Percentiles rank a stretch among this genome's conserved stretches.
Evolutionary conservation across 2,797 vertebrate species (phyloP).

Genomic region (Orientallactaga sibirica): DNA sequence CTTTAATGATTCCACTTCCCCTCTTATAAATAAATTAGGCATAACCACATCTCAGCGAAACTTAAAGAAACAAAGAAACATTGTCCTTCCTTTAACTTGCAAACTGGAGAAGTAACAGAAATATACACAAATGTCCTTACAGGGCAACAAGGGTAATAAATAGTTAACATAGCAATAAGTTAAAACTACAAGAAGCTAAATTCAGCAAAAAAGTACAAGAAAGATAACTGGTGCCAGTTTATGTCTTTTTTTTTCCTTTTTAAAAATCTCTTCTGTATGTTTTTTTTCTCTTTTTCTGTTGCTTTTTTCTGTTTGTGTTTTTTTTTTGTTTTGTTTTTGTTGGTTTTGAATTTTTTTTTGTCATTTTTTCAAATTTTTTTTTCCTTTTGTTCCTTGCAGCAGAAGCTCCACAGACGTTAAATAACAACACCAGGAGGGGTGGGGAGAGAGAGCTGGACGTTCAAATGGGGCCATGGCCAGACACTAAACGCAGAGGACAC

Average conservation of each 20-base stretch:
- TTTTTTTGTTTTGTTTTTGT: conserved; percentile 83
- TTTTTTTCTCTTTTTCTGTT: conserved; percentile 75
- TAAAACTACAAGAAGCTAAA: conserved; percentile 98
- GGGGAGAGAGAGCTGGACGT: conserved; percentile 86
- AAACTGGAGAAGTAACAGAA: conserved; percentile 98
- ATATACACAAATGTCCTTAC: conserved; percentile 98
- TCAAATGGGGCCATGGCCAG: conserved; percentile 86
- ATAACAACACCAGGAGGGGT: conserved; percentile 94
- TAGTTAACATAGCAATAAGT: conserved; percentile 99
- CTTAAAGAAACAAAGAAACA: conserved; percentile 89
- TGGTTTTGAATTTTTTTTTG: conserved; percentile 80
- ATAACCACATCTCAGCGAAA: conserved; percentile 96
- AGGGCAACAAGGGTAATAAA: conserved; percentile 95
- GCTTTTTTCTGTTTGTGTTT: conserved; percentile 84
- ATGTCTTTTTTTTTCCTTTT: conserved; percentile 89
- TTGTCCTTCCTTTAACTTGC: conserved; percentile 93
- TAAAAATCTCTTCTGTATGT: conserved; percentile 67
- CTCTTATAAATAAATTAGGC: conserved; percentile 93
- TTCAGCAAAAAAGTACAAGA: conserved; percentile 97
- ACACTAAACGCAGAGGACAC: conserved; percentile 87
- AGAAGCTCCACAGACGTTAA: conserved; percentile 98
- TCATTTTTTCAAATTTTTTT: conserved; percentile 90
- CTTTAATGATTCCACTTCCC: conserved; percentile 84
- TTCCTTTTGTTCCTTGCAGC: conserved; percentile 94
- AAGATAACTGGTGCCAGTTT: conserved; percentile 96